These are phyloP conservation scores for Mormyrus lacerda DNA, from an alignment of 2,113 vertebrate species.

Conservation along the genomic window DNA sequence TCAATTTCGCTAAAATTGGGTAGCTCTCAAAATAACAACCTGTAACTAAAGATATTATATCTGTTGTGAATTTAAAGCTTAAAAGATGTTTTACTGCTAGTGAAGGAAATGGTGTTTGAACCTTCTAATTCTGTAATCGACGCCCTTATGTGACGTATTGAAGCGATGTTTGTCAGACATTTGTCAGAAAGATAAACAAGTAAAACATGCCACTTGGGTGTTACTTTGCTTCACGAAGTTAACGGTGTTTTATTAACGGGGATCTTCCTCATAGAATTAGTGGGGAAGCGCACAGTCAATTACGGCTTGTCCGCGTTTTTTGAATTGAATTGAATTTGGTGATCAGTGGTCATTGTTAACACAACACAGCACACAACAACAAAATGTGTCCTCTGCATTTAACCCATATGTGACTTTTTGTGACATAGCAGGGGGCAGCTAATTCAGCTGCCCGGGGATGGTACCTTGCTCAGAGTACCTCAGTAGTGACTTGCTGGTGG, in stretches of 20 bases:
- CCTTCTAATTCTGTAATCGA: not conserved
- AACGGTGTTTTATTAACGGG: not conserved
- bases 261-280: not conserved
- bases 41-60: not conserved
- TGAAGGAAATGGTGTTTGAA: not conserved
- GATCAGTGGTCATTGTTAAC: too few relatives aligned
- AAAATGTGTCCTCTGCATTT: too few relatives aligned
- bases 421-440: too few relatives aligned
- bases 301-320: not conserved
- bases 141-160: not conserved
- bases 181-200: not conserved
- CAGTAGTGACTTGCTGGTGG: too few relatives aligned
- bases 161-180: not conserved
- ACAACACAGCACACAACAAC: too few relatives aligned
- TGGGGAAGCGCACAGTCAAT: not conserved
- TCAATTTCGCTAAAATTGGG: not conserved
- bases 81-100: not conserved
- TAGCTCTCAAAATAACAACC: not conserved
- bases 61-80: not conserved
- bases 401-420: too few relatives aligned
- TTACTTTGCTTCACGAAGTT: not conserved
- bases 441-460: too few relatives aligned
- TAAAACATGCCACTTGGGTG: not conserved
- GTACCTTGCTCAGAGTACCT: too few relatives aligned
- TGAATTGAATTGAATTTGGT: too few relatives aligned